A percentile compares a stretch with the other conserved stretches of the same genome.
phyloP scores from a whole-genome alignment of 2,797 vertebrate genomes.

The Pelobates cultripes region DNA sequence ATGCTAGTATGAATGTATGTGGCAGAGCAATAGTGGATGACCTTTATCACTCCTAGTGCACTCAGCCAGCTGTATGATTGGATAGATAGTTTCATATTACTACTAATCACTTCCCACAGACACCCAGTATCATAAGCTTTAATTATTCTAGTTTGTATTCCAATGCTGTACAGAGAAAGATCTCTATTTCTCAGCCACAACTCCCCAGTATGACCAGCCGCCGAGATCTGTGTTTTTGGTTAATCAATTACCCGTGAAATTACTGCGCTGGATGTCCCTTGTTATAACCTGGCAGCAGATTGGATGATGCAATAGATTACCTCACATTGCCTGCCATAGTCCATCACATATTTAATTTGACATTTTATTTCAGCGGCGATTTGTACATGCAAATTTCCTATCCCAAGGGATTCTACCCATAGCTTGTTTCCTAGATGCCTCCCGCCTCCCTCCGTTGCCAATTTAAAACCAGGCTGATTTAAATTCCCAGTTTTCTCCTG shows the following conservation, averaged over 20 bases:
- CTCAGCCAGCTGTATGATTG: too few species aligned
- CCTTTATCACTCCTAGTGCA: too few species aligned
- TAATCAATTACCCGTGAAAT: conserved; percentile 55
- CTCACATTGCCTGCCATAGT: conserved; percentile 59
- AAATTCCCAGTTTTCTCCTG: not conserved
- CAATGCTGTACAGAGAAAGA: too few species aligned
- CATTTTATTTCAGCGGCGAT: conserved; percentile 31
- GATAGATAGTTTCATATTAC: too few species aligned
- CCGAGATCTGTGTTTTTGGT: conserved; percentile 14
- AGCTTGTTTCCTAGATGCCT: conserved; percentile 8
- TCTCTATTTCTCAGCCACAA: too few species aligned
- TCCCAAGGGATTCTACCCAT: not conserved
- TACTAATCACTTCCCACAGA: too few species aligned
- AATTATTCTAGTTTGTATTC: too few species aligned
- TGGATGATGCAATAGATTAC: conserved; percentile 38
- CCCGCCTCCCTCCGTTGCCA: not conserved
- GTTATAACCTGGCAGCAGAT: conserved; percentile 15
- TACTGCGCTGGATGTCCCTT: conserved; percentile 39
- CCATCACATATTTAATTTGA: conserved; percentile 72
- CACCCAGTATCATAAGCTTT: too few species aligned
- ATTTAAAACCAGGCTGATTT: conserved; percentile 14
- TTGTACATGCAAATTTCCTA: conserved; percentile 37
- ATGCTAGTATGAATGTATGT: too few species aligned
- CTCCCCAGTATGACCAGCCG: too few species aligned
- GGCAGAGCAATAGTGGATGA: too few species aligned